Evolutionary conservation across 2,888 invertebrate genomes (phyloP).

Genomic region (Digitonthophagus gazella): DNA sequence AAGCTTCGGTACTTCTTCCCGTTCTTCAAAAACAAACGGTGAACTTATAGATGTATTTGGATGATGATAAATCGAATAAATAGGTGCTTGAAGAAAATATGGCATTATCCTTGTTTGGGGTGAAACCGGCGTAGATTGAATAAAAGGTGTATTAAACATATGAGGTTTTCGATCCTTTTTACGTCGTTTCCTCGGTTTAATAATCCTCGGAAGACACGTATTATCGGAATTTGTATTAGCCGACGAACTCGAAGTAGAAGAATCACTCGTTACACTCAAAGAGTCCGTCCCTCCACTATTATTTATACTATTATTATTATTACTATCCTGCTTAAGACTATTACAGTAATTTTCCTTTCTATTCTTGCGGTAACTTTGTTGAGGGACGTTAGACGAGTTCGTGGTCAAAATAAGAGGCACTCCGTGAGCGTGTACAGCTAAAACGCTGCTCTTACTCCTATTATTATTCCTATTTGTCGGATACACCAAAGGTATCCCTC

Average conservation of each 20-base stretch:
- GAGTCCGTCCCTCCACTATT: constrained; percentile 53
- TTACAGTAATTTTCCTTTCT: constrained; percentile 31
- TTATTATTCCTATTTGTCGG: constrained; percentile 51
- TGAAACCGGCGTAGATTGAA: constrained; percentile 19
- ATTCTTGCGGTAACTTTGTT: constrained; percentile 54
- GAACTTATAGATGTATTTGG: not conserved
- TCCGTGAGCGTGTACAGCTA: constrained; percentile 82
- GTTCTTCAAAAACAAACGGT: constrained; percentile 7
- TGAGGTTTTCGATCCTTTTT: constrained; percentile 85
- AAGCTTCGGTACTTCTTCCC: constrained; percentile 45
- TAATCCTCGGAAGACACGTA: constrained; percentile 80
- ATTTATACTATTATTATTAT: constrained; percentile 23
- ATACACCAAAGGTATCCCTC: constrained; percentile 72
- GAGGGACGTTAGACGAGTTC: constrained; percentile 45
- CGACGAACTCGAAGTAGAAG: constrained; percentile 62
- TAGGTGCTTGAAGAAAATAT: constrained; percentile 18
- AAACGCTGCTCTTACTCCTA: constrained; percentile 64
- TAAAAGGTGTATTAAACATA: not conserved
- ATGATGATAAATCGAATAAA: not conserved
- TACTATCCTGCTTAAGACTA: constrained; percentile 18
- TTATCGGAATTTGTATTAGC: constrained; percentile 47
- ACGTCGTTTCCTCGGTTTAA: constrained; percentile 84
- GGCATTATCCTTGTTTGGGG: constrained; percentile 23
- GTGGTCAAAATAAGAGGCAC: constrained; percentile 73
- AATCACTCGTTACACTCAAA: constrained; percentile 73